A percentile compares a stretch with the other conserved stretches of the same genome.
These are phyloP conservation scores for Solenodon paradoxus DNA, from an alignment of 2,113 vertebrate species.

Conservation along the genomic window DNA sequence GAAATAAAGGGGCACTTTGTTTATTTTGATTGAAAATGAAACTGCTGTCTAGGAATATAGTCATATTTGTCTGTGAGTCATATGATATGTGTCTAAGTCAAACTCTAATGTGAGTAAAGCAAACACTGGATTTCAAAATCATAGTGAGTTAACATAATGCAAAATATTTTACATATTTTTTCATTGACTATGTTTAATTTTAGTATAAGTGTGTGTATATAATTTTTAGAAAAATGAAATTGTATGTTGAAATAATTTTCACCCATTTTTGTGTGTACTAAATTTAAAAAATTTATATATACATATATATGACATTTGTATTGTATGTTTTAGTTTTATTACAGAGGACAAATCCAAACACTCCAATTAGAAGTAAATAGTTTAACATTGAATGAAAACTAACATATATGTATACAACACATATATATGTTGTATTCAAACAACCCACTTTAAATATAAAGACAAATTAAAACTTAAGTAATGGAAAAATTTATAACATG, in stretches of 20 bases:
- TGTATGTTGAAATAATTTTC: not conserved
- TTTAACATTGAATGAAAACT: slow-evolving; percentile 16
- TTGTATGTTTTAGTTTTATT: slow-evolving; percentile 14
- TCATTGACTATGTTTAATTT: not conserved
- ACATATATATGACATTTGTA: not conserved
- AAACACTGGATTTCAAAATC: not conserved
- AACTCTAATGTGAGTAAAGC: not conserved
- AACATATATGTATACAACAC: not conserved
- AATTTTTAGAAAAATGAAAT: not conserved
- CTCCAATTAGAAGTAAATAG: not conserved
- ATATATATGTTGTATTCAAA: not conserved
- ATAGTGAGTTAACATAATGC: not conserved
- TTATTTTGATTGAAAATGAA: no score
- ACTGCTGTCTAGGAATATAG: not conserved
- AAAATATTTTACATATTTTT: not conserved
- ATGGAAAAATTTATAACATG: not conserved
- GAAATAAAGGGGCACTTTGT: no score
- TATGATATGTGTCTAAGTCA: not conserved
- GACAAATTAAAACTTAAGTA: slow-evolving; percentile 27
- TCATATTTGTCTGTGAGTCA: not conserved
- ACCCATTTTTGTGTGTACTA: not conserved
- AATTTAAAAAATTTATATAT: not conserved
- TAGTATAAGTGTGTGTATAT: not conserved
- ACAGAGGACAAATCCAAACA: not conserved
- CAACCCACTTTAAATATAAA: slow-evolving; percentile 26